Evolutionary conservation across 30 jellyfish, hydroid and myxozoan species (phyloP), one percentile per base, ranked within the genome.

Genomic region (Cassiopea xamachana): DNA sequence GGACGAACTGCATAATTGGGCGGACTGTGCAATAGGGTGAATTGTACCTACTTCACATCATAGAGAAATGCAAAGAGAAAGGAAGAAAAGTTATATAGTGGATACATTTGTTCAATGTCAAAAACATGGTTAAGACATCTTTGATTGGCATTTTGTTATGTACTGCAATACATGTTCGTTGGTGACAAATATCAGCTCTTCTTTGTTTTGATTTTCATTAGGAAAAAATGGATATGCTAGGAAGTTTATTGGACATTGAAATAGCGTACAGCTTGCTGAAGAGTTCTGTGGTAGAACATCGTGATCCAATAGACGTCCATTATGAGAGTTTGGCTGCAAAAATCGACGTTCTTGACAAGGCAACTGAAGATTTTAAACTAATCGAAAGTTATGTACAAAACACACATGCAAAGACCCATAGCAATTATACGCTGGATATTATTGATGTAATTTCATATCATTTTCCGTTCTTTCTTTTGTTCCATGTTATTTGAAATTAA

Each of bases 181-280:
- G 39, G 39, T 27, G 39, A 27, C 39, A 27, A 27, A 27, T 27
- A 27, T 27, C 39, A 27, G 39, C 39, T 27, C 39, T 27, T 27
- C 39, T 27, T 27, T 27, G 39, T 27, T 27, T 27, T 27, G 39
- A 27, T 27, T 27, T 55, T 55, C 64, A 48, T 8, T 60, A 90
- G 92, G 80, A 85, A n/a, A 95, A 95, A 49, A 88, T 88, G 79
- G 93, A 89, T 6, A 95, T 95, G 99, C 84, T 95, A 46, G 98
- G 91, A 73, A 95, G 94, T 69, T 85, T 95, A 78, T n/a, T 95
- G 96, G 99, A 95, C 46, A 95, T 95, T 61, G 99, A 95, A 71
- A 81, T 95, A 27, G 99, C 99, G 2, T 95, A 91, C 94, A 95
- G 92, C 80, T 85, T 95, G 89, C 78, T 95, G 91, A 91, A 83